A percentile compares a stretch with the other conserved stretches of the same genome.
Conservation (phyloP, 2,113 vertebrate genomes). For the Myrmecophaga tridactyla region DNA sequence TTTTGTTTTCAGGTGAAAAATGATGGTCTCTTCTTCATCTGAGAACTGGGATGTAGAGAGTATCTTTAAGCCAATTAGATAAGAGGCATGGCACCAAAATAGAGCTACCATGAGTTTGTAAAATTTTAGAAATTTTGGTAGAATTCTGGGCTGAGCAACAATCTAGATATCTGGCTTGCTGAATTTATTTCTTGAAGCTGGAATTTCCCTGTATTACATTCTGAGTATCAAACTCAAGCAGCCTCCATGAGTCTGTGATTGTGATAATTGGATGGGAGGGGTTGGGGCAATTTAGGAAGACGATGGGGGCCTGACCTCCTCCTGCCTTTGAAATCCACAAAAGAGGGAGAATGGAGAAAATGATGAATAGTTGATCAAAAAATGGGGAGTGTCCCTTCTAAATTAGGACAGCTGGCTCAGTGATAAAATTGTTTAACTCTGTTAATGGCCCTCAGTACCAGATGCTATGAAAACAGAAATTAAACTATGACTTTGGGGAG, state of each 20-base stretch:
- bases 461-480: conserved; percentile 66
- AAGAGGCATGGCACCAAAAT: conserved; percentile 39
- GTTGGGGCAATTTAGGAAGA: conserved; percentile 68
- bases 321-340: conserved; percentile 59
- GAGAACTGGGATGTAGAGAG: not conserved
- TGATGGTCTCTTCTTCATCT: conserved; percentile 34
- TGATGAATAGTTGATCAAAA: conserved; percentile 71
- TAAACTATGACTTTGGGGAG: conserved; percentile 42
- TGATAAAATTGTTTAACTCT: conserved; percentile 56
- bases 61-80: conserved; percentile 42
- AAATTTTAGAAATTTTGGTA: conserved; percentile 51
- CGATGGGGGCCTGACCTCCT: conserved; percentile 55
- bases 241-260: conserved; percentile 53
- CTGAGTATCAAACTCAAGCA: conserved; percentile 10
- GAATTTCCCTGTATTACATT: conserved; percentile 39
- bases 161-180: not conserved
- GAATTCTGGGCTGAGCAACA: not conserved
- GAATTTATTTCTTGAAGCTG: conserved; percentile 28
- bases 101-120: conserved; percentile 24
- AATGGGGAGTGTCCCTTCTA: conserved; percentile 56
- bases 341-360: conserved; percentile 50
- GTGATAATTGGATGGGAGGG: conserved; percentile 71
- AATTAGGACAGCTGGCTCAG: conserved; percentile 61
- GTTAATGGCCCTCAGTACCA: conserved; percentile 50
- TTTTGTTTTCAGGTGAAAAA: conserved; percentile 50